phyloP scores from a whole-genome alignment of 1,140 invertebrate species.

The Heliconius nattereri region DNA sequence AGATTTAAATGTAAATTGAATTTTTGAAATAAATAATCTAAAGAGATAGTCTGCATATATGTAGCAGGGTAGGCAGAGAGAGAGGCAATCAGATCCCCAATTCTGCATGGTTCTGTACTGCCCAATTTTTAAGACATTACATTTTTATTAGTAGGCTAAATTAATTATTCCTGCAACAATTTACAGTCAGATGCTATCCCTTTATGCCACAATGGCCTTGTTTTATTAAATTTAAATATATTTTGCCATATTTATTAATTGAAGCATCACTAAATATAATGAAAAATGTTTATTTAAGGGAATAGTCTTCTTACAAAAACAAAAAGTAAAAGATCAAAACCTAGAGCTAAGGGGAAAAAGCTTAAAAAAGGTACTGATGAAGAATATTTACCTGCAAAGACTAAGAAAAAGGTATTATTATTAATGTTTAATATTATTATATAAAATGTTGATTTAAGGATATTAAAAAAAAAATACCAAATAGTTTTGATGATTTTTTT shows the following conservation, averaged over 20 bases:
- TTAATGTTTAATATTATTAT: not conserved
- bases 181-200: too few relatives aligned
- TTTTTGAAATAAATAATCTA: too few relatives aligned
- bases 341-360: not conserved
- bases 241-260: not conserved
- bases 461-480: too few relatives aligned
- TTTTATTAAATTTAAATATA: not conserved
- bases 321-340: not conserved
- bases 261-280: not conserved
- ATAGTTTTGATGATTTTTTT: too few relatives aligned
- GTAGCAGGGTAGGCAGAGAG: too few relatives aligned
- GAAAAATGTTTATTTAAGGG: slow-evolving; percentile 16
- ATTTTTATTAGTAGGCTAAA: too few relatives aligned
- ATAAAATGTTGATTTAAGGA: not conserved
- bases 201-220: not conserved
- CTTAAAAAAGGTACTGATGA: slow-evolving; percentile 16
- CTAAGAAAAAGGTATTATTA: slow-evolving; percentile 20
- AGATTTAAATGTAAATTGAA: not conserved
- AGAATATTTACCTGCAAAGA: slow-evolving; percentile 23
- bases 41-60: too few relatives aligned
- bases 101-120: too few relatives aligned
- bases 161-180: not conserved
- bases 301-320: not conserved
- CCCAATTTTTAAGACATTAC: too few relatives aligned
- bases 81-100: too few relatives aligned